phyloP scores from a whole-genome alignment of 2,888 invertebrate species.

The Amiota minor region DNA sequence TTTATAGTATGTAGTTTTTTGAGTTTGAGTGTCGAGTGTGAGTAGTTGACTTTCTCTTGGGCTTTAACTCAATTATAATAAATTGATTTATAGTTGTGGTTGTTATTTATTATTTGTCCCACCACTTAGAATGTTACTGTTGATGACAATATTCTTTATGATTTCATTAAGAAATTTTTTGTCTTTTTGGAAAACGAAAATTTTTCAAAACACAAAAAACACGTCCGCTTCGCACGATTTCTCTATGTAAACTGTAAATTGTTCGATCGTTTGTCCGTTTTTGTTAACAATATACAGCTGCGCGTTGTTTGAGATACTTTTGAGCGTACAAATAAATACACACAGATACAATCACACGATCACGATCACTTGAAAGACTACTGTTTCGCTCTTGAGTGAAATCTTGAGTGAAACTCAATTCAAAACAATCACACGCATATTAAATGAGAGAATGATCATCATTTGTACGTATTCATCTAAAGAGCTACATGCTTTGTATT shows the following conservation, averaged over 20 bases:
- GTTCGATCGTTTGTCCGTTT: slow-evolving; percentile 43
- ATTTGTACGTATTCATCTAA: too few species aligned
- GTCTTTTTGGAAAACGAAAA: slow-evolving; percentile 41
- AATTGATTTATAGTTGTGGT: slow-evolving; percentile 32
- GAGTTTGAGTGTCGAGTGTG: neutral
- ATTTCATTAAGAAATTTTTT: slow-evolving; percentile 8
- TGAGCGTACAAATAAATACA: slow-evolving; percentile 30
- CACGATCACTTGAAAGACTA: neutral
- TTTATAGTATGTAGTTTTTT: neutral
- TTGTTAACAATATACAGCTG: too few species aligned
- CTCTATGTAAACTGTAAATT: slow-evolving; percentile 66
- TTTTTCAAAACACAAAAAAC: slow-evolving; percentile 35
- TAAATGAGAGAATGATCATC: too few species aligned
- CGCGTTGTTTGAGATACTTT: too few species aligned
- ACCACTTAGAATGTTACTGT: neutral
- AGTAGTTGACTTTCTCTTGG: slow-evolving; percentile 19
- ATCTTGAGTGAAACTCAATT: too few species aligned
- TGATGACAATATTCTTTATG: too few species aligned
- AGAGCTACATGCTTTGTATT: too few species aligned
- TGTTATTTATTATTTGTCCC: neutral
- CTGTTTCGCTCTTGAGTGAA: too few species aligned
- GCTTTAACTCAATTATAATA: slow-evolving; percentile 23
- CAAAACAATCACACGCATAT: too few species aligned
- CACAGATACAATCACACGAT: neutral
- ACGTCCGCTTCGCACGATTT: slow-evolving; percentile 50